Conservation (phyloP, 2,797 vertebrate species). For the Falco peregrinus region DNA sequence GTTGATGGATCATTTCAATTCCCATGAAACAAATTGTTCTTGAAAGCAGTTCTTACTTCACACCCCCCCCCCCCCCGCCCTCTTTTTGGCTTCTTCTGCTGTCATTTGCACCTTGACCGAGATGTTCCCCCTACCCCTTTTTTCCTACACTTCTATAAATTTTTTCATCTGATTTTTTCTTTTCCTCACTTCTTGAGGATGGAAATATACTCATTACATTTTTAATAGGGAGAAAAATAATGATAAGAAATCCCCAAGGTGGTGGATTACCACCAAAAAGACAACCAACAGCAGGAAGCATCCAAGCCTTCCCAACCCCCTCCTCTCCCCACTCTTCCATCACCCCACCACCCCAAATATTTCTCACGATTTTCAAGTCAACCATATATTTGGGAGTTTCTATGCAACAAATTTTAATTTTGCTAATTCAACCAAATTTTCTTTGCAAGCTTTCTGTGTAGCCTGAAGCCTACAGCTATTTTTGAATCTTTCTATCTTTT, state of each 20-base stretch:
- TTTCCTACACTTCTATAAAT: background rate
- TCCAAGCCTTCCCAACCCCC: rapidly evolving
- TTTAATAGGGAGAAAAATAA: background rate
- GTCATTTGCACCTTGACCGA: background rate
- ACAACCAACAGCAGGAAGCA: background rate
- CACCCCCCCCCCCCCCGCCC: too few relatives aligned
- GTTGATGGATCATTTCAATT: background rate
- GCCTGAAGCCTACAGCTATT: slow-evolving; percentile 42
- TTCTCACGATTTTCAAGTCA: slow-evolving; percentile 1
- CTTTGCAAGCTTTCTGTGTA: background rate
- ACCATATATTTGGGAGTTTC: background rate
- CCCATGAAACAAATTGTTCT: background rate
- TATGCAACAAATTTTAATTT: background rate
- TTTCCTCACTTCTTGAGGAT: background rate
- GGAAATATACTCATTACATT: background rate
- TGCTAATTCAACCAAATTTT: slow-evolving; percentile 7
- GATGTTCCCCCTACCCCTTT: background rate
- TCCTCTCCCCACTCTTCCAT: too few relatives aligned
- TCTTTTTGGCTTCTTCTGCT: background rate
- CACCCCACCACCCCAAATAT: background rate
- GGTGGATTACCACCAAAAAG: background rate
- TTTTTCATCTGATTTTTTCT: background rate
- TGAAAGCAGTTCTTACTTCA: background rate
- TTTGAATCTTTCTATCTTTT: slow-evolving; percentile 57
- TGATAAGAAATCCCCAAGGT: background rate